A percentile compares a stretch with the other conserved stretches of the same genome.
Conservation (phyloP, 2,888 invertebrate species). For the Chironomus riparius region DNA sequence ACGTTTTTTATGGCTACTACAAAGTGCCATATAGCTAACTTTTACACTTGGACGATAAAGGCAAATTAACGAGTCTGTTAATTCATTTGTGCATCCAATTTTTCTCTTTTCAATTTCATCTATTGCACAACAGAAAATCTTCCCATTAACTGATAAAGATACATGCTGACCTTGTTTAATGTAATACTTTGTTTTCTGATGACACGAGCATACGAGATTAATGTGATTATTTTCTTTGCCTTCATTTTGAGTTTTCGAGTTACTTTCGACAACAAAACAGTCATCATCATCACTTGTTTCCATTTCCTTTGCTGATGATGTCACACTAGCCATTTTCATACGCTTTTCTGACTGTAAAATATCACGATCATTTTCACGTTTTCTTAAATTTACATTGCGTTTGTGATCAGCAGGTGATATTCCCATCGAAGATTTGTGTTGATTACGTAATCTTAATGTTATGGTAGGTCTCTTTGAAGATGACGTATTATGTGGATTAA, state of each 20-base stretch:
- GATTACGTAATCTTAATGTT: slow-evolving; percentile 36
- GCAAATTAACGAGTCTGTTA: slow-evolving; percentile 47
- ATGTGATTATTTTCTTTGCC: slow-evolving; percentile 17
- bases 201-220: slow-evolving; percentile 35
- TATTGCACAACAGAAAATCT: slow-evolving; percentile 56
- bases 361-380: neutral
- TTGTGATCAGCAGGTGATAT: neutral
- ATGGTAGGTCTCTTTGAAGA: slow-evolving; percentile 35
- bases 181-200: slow-evolving; percentile 34
- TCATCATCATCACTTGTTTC: slow-evolving; percentile 15
- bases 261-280: slow-evolving; percentile 17
- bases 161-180: slow-evolving; percentile 28
- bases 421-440: neutral
- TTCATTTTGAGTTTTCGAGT: neutral
- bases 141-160: slow-evolving; percentile 31
- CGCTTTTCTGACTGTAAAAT: neutral
- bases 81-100: slow-evolving; percentile 72
- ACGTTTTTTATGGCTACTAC: slow-evolving; percentile 67
- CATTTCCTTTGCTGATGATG: neutral
- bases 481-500: slow-evolving; percentile 34
- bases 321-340: neutral
- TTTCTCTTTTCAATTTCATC: slow-evolving; percentile 64
- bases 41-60: slow-evolving; percentile 61
- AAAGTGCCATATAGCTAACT: slow-evolving; percentile 71
- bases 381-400: slow-evolving; percentile 1